Conservation (phyloP, 2,888 invertebrate species). For the Papilio demoleus region DNA sequence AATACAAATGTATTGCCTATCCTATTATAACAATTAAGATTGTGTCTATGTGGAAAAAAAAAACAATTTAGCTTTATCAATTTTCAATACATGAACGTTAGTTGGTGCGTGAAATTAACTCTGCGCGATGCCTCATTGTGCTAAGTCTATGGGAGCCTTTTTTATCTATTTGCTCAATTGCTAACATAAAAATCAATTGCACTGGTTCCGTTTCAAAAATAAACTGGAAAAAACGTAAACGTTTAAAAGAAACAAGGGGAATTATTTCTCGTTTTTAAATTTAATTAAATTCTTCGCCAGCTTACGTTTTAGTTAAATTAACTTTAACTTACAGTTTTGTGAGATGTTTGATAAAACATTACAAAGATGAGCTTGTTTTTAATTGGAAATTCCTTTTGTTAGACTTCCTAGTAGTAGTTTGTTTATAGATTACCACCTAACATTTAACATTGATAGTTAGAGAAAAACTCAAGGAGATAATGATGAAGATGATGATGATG, state of each 20-base stretch:
- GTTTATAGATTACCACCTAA: background rate
- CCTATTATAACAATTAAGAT: background rate
- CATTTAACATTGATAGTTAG: too few relatives aligned
- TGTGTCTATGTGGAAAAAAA: slow-evolving; percentile 13
- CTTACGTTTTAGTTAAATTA: slow-evolving; percentile 5
- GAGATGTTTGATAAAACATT: background rate
- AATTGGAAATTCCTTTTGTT: background rate
- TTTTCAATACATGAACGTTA: slow-evolving; percentile 33
- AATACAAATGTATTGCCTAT: too few relatives aligned
- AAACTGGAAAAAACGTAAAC: background rate
- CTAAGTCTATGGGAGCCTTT: slow-evolving; percentile 13
- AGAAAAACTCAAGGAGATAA: too few relatives aligned
- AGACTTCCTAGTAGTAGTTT: background rate
- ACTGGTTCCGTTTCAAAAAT: background rate
- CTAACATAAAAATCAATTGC: slow-evolving; percentile 17
- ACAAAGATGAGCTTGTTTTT: background rate
- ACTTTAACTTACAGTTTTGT: background rate
- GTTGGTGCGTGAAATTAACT: slow-evolving; percentile 39
- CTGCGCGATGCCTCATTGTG: slow-evolving; percentile 27
- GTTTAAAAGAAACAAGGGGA: background rate
- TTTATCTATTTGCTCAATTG: slow-evolving; percentile 13
- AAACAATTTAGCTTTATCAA: slow-evolving; percentile 27
- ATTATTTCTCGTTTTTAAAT: slow-evolving; percentile 1
- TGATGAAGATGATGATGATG: too few relatives aligned
- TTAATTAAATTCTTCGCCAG: slow-evolving; percentile 1